These are phyloP conservation scores for Platycheirus rosarum DNA, from an alignment of 2,888 invertebrate species.

Conservation along the genomic window DNA sequence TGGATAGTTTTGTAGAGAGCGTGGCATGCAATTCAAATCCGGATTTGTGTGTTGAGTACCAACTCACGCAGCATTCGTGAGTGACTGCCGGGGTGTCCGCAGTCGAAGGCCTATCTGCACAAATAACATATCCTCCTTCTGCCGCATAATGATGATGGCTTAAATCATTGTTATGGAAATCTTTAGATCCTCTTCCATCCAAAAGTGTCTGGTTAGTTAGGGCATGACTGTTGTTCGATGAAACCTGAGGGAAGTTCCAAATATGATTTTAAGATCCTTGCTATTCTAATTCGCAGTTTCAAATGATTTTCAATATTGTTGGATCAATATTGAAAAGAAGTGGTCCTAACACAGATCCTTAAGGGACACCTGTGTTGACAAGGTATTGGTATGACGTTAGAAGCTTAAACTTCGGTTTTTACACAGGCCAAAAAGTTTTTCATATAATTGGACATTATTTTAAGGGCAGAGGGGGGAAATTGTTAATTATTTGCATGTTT, in stretches of 20 bases:
- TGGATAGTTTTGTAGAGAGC: neutral
- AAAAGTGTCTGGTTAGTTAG: neutral
- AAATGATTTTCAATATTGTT: no score
- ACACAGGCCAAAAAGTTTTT: no score
- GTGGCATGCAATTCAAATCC: constrained; percentile 30
- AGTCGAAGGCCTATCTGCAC: constrained; percentile 2
- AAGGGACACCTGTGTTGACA: no score
- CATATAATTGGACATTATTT: no score
- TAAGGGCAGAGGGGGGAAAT: no score
- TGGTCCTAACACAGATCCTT: no score
- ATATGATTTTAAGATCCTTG: no score
- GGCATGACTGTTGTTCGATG: neutral
- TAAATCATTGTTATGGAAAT: constrained; percentile 18
- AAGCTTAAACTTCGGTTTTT: no score
- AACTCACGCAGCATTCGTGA: constrained; percentile 29
- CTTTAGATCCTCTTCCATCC: neutral
- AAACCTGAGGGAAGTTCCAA: neutral
- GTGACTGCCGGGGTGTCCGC: constrained; percentile 13
- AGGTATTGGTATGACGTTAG: no score
- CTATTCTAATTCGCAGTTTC: no score
- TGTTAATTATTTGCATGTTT: no score
- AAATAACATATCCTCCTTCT: constrained; percentile 6
- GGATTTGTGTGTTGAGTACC: constrained; percentile 42
- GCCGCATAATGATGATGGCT: constrained; percentile 2
- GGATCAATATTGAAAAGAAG: no score